Percentiles rank a stretch among this genome's conserved stretches.
Conservation (phyloP, 2,888 invertebrate genomes). For the Calameuta pallipes region DNA sequence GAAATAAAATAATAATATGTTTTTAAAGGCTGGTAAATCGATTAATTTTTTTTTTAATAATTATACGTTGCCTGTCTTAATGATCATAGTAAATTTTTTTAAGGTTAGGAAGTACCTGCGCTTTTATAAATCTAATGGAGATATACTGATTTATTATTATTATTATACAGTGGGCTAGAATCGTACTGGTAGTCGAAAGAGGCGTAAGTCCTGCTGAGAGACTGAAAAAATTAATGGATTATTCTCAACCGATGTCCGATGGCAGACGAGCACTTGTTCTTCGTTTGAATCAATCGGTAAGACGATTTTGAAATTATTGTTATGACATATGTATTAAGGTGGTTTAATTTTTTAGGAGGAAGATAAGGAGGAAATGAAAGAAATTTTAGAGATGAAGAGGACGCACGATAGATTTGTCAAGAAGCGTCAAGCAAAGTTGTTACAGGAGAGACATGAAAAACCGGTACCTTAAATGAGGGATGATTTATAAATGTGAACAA, state of each 20-base stretch:
- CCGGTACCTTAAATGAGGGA: not conserved
- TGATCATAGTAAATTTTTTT: not conserved
- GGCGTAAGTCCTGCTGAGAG: constrained; percentile 93
- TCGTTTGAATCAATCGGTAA: constrained; percentile 88
- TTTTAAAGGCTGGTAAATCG: not conserved
- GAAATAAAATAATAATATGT: not conserved
- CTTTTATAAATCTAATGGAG: not conserved
- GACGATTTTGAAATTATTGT: constrained; percentile 32
- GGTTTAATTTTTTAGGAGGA: constrained; percentile 74
- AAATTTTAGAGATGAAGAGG: constrained; percentile 90
- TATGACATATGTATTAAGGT: constrained; percentile 11
- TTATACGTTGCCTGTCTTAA: too few relatives aligned
- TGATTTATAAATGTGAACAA: not conserved
- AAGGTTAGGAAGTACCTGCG: not conserved
- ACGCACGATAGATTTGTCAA: constrained; percentile 84
- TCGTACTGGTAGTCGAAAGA: constrained; percentile 95
- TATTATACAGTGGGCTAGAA: constrained; percentile 89
- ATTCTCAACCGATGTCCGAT: constrained; percentile 95
- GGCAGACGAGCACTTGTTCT: constrained; percentile 87
- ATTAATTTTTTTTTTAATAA: too few relatives aligned
- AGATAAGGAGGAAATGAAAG: constrained; percentile 94
- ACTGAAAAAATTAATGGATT: constrained; percentile 85
- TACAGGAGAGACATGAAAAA: constrained; percentile 29
- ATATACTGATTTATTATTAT: not conserved
- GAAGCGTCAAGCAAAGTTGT: constrained; percentile 69